These are phyloP conservation scores for Penaeus vannamei DNA, from an alignment of 1,140 invertebrate species.

Conservation along the genomic window DNA sequence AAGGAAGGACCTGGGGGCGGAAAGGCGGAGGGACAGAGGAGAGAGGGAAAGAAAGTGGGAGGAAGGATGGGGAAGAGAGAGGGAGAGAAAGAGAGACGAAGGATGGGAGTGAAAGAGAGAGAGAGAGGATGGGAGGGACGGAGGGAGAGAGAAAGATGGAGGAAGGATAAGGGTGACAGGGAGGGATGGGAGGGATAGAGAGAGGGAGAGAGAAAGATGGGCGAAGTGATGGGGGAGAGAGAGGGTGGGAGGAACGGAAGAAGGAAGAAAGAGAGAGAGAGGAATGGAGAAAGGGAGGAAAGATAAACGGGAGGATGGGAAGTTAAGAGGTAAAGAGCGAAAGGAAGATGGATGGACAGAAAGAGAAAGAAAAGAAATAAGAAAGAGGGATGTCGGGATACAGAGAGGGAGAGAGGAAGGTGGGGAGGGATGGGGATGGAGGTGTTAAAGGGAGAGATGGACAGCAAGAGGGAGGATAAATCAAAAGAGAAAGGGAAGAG, in stretches of 20 bases:
- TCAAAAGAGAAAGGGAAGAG: not conserved
- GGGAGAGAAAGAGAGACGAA: no score
- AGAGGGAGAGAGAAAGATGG: not conserved
- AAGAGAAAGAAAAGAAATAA: no score
- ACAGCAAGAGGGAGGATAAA: not conserved
- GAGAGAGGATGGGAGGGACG: not conserved
- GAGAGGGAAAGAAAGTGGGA: not conserved
- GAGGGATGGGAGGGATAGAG: not conserved
- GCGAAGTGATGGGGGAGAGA: not conserved
- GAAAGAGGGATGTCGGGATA: no score
- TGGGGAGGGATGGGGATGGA: no score
- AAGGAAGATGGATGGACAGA: no score
- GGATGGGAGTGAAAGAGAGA: no score
- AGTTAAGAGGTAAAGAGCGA: no score
- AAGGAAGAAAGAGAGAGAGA: not conserved
- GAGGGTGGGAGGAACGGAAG: not conserved
- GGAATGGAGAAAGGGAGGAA: not conserved
- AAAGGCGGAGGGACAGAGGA: not conserved
- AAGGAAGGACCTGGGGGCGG: not conserved
- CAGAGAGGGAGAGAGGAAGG: no score
- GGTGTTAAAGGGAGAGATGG: not conserved
- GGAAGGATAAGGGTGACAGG: not conserved
- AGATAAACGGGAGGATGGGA: not conserved
- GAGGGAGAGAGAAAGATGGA: not conserved
- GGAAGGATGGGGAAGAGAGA: no score